Evolutionary conservation across 2,113 vertebrate species (phyloP).

Genomic region (Hyperopisus bebe): DNA sequence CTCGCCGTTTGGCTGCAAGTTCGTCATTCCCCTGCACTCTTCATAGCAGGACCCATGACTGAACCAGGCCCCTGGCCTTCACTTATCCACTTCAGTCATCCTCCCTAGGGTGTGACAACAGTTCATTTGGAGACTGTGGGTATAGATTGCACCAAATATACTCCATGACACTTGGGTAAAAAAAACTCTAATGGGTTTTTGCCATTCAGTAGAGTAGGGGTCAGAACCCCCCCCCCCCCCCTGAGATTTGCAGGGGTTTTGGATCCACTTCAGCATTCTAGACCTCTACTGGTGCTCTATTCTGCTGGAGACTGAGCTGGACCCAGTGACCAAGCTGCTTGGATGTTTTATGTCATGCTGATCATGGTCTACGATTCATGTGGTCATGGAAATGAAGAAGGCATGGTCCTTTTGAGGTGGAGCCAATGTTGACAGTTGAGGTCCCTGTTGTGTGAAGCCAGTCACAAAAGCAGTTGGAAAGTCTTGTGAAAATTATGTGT

Average conservation of each 20-base stretch:
- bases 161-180: not conserved
- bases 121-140: not conserved
- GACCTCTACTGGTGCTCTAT: not conserved
- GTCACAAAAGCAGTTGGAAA: not conserved
- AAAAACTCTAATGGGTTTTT: not conserved
- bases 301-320: not conserved
- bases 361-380: not conserved
- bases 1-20: constrained; percentile 95
- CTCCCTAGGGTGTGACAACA: not conserved
- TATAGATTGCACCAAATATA: not conserved
- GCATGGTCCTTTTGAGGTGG: not conserved
- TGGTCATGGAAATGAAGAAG: not conserved
- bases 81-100: not conserved
- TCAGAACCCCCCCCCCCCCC: not conserved
- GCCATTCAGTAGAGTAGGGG: not conserved
- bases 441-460: not conserved
- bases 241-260: not conserved
- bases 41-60: constrained; percentile 51
- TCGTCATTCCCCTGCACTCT: constrained; percentile 91
- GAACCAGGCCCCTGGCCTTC: not conserved
- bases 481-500: not conserved
- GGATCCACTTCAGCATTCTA: not conserved
- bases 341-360: not conserved
- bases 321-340: not conserved
- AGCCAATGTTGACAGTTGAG: not conserved